Evolutionary conservation across 2,888 invertebrate species (phyloP).

Genomic region (Melanophora roralis): DNA sequence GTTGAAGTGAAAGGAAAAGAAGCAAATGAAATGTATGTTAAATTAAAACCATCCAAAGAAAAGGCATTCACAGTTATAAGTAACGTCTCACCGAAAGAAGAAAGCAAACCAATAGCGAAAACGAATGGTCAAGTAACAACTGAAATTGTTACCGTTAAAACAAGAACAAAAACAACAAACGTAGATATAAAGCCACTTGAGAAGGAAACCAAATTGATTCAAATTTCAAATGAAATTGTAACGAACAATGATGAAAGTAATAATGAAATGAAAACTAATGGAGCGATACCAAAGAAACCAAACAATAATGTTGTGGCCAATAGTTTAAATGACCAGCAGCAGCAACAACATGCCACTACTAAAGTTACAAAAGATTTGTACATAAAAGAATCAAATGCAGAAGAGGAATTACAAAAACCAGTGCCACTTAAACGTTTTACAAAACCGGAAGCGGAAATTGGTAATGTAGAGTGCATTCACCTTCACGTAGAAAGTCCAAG

Average conservation of each 20-base stretch:
- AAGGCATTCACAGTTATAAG: neutral
- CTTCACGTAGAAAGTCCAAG: conserved; percentile 64
- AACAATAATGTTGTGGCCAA: neutral
- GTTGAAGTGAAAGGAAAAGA: neutral
- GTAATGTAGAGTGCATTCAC: conserved; percentile 65
- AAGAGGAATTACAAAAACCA: conserved; percentile 37
- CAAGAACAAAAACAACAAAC: neutral
- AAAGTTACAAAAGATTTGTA: conserved; percentile 5
- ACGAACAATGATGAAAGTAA: conserved; percentile 32
- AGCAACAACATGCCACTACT: neutral
- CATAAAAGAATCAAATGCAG: conserved; percentile 35
- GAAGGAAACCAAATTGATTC: neutral
- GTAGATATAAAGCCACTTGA: neutral
- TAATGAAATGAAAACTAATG: conserved; percentile 49
- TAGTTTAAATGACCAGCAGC: conserved; percentile 9
- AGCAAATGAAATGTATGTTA: neutral
- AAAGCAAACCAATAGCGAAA: neutral
- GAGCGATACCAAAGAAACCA: conserved; percentile 59
- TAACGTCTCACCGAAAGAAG: neutral
- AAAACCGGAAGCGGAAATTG: conserved; percentile 60
- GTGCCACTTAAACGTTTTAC: conserved; percentile 36
- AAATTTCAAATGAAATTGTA: conserved; percentile 22
- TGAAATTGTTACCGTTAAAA: conserved; percentile 45
- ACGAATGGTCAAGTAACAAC: conserved; percentile 42
- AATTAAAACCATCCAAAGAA: neutral